Conservation (phyloP, 2,888 invertebrate genomes). For the Polydrusus cervinus region DNA sequence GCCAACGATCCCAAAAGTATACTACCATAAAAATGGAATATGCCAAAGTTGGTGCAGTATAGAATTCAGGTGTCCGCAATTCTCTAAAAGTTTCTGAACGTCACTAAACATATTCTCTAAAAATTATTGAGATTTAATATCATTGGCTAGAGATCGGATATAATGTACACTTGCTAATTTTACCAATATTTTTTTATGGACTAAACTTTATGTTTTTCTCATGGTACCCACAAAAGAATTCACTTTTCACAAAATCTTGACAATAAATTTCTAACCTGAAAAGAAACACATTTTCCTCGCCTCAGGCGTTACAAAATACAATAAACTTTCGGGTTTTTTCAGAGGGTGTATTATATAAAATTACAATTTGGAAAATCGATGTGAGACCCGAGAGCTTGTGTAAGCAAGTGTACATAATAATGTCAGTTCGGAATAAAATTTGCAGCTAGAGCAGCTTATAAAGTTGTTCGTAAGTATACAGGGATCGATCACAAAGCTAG, state of each 20-base stretch:
- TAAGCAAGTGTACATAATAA: conserved; percentile 62
- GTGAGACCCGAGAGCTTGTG: conserved; percentile 57
- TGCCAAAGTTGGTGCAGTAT: too few relatives aligned
- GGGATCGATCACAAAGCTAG: conserved; percentile 28
- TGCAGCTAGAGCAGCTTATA: conserved; percentile 65
- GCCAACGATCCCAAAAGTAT: too few relatives aligned
- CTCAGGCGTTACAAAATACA: conserved; percentile 26
- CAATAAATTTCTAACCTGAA: not conserved
- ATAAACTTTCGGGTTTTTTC: conserved; percentile 37
- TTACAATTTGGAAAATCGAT: conserved; percentile 61
- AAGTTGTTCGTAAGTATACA: conserved; percentile 58
- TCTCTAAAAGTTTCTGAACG: too few relatives aligned
- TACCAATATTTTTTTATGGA: too few relatives aligned
- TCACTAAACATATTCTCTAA: too few relatives aligned
- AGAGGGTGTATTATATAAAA: conserved; percentile 55
- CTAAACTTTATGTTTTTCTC: not conserved
- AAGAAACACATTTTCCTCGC: conserved; percentile 14
- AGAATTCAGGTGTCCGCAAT: too few relatives aligned
- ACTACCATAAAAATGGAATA: too few relatives aligned
- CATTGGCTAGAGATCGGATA: too few relatives aligned
- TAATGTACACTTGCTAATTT: too few relatives aligned
- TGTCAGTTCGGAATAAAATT: conserved; percentile 65
- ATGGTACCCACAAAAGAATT: not conserved
- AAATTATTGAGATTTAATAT: too few relatives aligned
- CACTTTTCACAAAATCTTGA: not conserved